Evolutionary conservation across 2,113 vertebrate species (phyloP), one percentile per base, ranked within the genome.

Genomic region (Edolisoma coerulescens): DNA sequence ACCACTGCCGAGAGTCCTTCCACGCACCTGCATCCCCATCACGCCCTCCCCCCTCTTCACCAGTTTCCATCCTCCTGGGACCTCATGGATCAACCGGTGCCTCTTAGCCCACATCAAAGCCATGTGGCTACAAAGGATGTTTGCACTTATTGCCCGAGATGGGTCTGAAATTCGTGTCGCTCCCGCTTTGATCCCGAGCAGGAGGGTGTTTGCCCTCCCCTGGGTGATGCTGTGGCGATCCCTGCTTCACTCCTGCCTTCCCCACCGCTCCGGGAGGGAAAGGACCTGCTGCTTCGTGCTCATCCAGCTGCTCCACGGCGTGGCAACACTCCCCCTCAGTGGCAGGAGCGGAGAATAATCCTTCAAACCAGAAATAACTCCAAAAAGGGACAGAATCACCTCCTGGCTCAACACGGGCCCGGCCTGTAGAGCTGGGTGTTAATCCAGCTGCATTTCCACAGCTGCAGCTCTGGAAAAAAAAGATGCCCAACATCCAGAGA

Each of bases 251-350:
- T 19, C 5, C 74, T 32, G 64, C 47, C 30, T 68, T 11, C 35
- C 37, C 74, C 78, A 11, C 0, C 0, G 3, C 26, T 30, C 24
- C 61, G 1, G 14, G 8, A 52, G n/a, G 81, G 24, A 19, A 16
- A 30, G 30, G 67, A 47, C 8, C 3, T 2, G 2, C 67, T 9
- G 85, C 60, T 39, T 1, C 1, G 5, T 30, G 28, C 54, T 18
- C 28, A 3, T 7, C 15, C 44, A 0, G 67, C 64, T 3, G 74
- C 88, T 90, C 74, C 73, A 67, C 53, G 3, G 57, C 30, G 67
- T 27, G 77, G 7, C 95, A 97, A 96, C 90, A 96, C 83, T 47
- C 63, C 97, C 94, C 10, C 96, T 74, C 42, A 93, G 92, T 5
- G 94, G 92, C 83, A 35, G 85, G 35, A 94, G 54, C 13, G 1